These are phyloP conservation scores for Orchestes rusci DNA, from an alignment of 2,888 invertebrate species.

Conservation along the genomic window DNA sequence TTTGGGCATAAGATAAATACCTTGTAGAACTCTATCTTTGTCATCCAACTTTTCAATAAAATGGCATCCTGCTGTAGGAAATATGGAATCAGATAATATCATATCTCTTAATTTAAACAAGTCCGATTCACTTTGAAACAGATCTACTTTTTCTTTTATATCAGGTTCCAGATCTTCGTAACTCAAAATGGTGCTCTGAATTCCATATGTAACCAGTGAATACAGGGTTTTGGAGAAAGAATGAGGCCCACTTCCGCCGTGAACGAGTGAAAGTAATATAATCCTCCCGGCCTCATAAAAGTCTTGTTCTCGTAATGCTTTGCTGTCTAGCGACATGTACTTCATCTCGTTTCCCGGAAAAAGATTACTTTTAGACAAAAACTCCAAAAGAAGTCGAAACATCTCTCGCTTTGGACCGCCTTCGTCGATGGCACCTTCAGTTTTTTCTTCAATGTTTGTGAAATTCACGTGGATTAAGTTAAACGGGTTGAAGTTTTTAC, in stretches of 20 bases:
- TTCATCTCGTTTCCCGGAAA: background rate
- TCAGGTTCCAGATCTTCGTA: background rate
- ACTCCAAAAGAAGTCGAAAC: slow-evolving; percentile 16
- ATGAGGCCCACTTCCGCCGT: background rate
- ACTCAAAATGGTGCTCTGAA: background rate
- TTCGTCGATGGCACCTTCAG: slow-evolving; percentile 26
- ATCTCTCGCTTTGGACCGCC: slow-evolving; percentile 26
- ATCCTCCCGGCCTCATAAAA: background rate
- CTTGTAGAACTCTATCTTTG: background rate
- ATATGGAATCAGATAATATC: background rate
- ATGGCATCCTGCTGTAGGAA: background rate
- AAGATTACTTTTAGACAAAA: background rate
- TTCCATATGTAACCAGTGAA: no score
- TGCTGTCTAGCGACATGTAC: background rate
- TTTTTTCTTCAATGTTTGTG: slow-evolving; percentile 16
- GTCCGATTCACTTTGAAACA: background rate
- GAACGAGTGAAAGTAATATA: background rate
- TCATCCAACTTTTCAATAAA: background rate
- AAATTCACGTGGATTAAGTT: slow-evolving; percentile 20
- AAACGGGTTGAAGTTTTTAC: background rate
- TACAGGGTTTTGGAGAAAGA: background rate
- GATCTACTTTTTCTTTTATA: background rate
- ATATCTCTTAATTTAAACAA: background rate
- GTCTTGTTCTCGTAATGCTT: background rate
- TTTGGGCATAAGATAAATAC: background rate